Conservation (phyloP, 2,113 vertebrate species). For the Campylomormyrus numenius region DNA sequence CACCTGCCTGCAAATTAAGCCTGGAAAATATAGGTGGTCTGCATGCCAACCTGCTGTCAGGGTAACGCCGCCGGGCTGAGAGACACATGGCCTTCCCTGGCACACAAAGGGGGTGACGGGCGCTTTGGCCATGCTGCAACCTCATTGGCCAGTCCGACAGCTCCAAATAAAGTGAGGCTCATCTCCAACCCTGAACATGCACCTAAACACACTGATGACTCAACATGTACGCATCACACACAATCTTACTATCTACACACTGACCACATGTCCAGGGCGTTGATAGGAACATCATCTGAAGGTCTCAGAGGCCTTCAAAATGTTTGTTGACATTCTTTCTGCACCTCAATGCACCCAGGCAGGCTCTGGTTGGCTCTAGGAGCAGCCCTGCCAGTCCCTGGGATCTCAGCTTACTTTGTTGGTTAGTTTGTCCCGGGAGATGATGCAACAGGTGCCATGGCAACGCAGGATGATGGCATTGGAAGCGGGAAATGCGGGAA, state of each 20-base stretch:
- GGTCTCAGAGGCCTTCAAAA: neutral
- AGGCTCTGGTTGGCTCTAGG: neutral
- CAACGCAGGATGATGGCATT: constrained; percentile 6
- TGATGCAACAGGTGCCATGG: constrained; percentile 31
- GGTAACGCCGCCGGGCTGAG: neutral
- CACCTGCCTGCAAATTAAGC: constrained; percentile 12
- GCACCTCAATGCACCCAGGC: neutral
- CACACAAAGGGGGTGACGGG: neutral
- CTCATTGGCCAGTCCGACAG: neutral
- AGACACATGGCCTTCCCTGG: neutral
- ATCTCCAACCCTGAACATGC: neutral
- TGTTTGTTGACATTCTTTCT: neutral
- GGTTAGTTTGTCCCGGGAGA: constrained; percentile 14
- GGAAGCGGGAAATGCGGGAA: constrained; percentile 10
- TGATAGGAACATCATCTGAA: neutral
- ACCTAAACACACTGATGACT: neutral
- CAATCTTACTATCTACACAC: neutral
- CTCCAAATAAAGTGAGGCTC: neutral
- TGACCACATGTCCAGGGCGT: neutral
- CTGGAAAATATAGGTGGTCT: neutral
- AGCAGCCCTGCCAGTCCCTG: constrained; percentile 19
- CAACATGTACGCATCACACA: neutral
- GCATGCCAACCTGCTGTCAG: neutral
- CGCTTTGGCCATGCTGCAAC: neutral
- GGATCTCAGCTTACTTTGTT: constrained; percentile 15